Evolutionary conservation across 2,797 vertebrate species (phyloP), one percentile per base, ranked within the genome.

Genomic region (Crocidura indochinensis): DNA sequence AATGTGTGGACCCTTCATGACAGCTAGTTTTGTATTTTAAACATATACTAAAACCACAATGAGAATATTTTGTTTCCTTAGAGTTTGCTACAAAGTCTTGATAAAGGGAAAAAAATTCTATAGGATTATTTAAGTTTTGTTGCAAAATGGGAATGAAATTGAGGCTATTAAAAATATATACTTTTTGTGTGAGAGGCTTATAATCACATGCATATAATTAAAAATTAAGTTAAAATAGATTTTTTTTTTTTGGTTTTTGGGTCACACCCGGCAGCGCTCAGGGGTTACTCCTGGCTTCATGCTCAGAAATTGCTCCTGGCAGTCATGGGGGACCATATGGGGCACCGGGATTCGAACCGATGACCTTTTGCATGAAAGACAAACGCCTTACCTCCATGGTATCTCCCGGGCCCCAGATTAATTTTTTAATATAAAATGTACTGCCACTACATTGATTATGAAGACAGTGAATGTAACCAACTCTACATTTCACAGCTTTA

Each of bases 91-190:
- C 62, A 56, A n/a, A 38, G 27, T 89, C 72, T 64, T 29, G 47
- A 72, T 94, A 91, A 91, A 89, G 81, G 91, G 56, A 51, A 31
- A 91, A 92, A 92, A 94, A 78, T 38, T 49, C 88, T 79, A 3
- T 73, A 62, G 38, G 46, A 84, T 84, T 91, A 76, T 88, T 93
- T 87, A 92, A 93, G 47, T 94, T 87, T 94, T 87, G 87, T 89
- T 92, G 31, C 83, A 77, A 93, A 93, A 94, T 44, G 67, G 47
- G 93, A 95, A 92, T 88, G 77, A 95, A 95, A 86, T 49, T 31
- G 62, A 93, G 19, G 46, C 64, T n/a, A 82, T 93, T 95, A 62
- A 67, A 64, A 88, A 80, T 82, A 87, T 62, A 29, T 26, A 84
- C 56, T 93, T 91, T 91, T 72, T 90, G 44, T 79, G 44, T 79